Base-by-base conservation (phyloP, 2,113 vertebrate genomes). In the Eubucco bourcierii region DNA sequence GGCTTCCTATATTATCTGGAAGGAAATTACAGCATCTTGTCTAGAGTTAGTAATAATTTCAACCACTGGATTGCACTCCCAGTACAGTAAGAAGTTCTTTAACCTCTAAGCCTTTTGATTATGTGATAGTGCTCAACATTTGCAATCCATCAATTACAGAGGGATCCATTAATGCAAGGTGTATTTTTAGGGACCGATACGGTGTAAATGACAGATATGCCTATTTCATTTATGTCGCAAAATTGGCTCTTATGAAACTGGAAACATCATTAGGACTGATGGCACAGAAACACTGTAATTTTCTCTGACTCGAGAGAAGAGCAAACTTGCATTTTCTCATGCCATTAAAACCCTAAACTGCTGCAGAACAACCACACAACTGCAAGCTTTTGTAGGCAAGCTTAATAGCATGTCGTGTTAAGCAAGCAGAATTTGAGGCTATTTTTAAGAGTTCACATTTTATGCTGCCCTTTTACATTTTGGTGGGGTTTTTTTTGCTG, bases 381-480 rank as follows among this genome's bases (percentile, higher is more conserved):
- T 41, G 75, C 73, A 75, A 66, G 84, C 59, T 76, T 88, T 73
- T 86, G 92, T 53, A 83, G 95, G 89, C 67, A 77, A 39, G 75
- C 77, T 80, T 93, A 94, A 94, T n/a, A 80, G 92, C 61, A 8
- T 6, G 61, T 56, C 47, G 15, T 7, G 79, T 94, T 93, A 96
- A 19, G 66, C 84, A 88, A 93, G 95, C 80, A 86, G 71, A 75
- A 93, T 72, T 68, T 12, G 72, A 89, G 90, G 84, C 67, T 93
- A 78, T 92, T 95, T 94, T 93, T 91, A 95, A 95, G 83, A 88
- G 92, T 89, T 90, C 61, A 50, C 76, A 68, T 91, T 96, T 92
- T 86, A 77, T 20, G 87, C 33, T 90, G 84, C 91, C 93, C 93
- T 94, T 95, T 93, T 3, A n/a, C 84, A 60, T 90, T 64, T 68